Percentiles rank a stretch among this genome's conserved stretches.
Conservation (phyloP, 2,888 invertebrate species). For the Endomychus coccineus region DNA sequence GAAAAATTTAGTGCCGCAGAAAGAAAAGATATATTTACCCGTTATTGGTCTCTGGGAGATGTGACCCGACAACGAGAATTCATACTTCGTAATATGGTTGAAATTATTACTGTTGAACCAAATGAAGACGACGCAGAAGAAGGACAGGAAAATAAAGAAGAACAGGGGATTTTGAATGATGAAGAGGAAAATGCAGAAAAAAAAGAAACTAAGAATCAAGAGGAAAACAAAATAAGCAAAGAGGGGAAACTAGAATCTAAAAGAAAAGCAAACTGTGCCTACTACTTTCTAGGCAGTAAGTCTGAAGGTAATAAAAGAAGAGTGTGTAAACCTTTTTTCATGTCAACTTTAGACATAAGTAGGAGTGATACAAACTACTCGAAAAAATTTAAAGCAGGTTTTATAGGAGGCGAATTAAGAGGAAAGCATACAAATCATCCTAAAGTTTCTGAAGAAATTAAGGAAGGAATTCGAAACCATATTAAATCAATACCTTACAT, state of each 20-base stretch:
- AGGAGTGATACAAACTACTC: slow-evolving; percentile 2
- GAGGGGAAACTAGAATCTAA: no score
- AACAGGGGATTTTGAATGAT: no score
- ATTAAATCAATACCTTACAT: slow-evolving; percentile 26
- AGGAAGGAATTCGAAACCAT: slow-evolving; percentile 20
- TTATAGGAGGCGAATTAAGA: slow-evolving; percentile 10
- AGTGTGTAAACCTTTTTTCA: slow-evolving; percentile 4
- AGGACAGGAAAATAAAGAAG: no score
- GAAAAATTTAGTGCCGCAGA: slow-evolving; percentile 8
- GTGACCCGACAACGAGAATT: slow-evolving; percentile 13
- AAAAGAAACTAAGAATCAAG: slow-evolving; percentile 3
- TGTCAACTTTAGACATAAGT: slow-evolving; percentile 3
- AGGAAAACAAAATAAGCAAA: no score
- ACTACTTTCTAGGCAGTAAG: no score
- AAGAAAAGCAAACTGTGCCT: no score
- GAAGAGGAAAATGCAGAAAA: slow-evolving; percentile 5
- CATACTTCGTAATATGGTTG: no score
- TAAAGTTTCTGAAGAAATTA: slow-evolving; percentile 15
- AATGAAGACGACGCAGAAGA: no score
- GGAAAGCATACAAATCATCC: slow-evolving; percentile 16
- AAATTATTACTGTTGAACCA: no score
- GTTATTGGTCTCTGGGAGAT: slow-evolving; percentile 12
- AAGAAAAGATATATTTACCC: slow-evolving; percentile 12
- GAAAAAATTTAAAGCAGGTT: neutral
- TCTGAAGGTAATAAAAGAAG: slow-evolving; percentile 17